Evolutionary conservation across 2,888 invertebrate genomes (phyloP).

Genomic region (Notocelia uddmanniana): DNA sequence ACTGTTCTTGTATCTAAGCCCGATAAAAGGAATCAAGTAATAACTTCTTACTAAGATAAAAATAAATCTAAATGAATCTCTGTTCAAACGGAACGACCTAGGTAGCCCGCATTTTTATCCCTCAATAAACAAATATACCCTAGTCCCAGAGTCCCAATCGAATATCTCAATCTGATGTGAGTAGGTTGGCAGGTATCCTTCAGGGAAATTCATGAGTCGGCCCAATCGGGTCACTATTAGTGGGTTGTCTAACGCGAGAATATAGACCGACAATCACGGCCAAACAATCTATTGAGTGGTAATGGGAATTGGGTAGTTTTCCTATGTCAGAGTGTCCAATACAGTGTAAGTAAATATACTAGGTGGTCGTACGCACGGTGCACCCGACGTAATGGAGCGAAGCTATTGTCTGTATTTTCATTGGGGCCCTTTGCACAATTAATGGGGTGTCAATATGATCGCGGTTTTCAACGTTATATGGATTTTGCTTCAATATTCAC

Average conservation of each 20-base stretch:
- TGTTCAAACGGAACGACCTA: background rate
- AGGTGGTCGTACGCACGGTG: too few relatives aligned
- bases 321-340: too few relatives aligned
- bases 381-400: too few relatives aligned
- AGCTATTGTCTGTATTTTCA: too few relatives aligned
- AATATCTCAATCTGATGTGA: constrained; percentile 35
- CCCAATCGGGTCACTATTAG: constrained; percentile 13
- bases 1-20: background rate
- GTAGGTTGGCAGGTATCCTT: constrained; percentile 36
- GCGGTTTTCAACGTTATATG: too few relatives aligned
- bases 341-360: too few relatives aligned
- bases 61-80: background rate
- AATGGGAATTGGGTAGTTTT: too few relatives aligned
- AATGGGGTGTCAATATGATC: too few relatives aligned
- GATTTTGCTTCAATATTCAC: too few relatives aligned
- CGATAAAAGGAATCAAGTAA: background rate
- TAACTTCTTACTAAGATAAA: background rate
- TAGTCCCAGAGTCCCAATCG: constrained; percentile 22
- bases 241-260: background rate
- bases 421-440: too few relatives aligned
- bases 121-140: background rate
- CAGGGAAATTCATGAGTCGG: constrained; percentile 18
- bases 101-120: background rate
- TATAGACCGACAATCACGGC: too few relatives aligned
- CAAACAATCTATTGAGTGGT: too few relatives aligned